These are phyloP conservation scores for Nomada fabriciana DNA, from an alignment of 2,888 invertebrate genomes.

Conservation along the genomic window DNA sequence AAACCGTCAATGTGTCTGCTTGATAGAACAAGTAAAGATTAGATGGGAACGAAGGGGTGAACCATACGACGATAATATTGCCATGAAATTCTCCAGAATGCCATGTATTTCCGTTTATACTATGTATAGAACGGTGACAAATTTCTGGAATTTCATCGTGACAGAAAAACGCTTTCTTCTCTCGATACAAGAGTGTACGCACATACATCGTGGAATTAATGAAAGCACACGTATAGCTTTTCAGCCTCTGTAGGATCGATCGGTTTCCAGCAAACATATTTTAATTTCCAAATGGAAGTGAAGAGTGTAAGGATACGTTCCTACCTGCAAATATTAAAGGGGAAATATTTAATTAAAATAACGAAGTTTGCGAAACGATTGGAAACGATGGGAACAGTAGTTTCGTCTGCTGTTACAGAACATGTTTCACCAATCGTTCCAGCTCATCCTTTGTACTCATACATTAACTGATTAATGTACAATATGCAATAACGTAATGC, in stretches of 20 bases:
- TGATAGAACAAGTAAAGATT: neutral
- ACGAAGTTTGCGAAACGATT: neutral
- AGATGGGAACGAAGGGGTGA: neutral
- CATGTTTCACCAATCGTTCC: constrained; percentile 10
- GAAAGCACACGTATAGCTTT: too few relatives aligned
- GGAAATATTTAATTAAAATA: constrained; percentile 14
- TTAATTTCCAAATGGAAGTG: constrained; percentile 7
- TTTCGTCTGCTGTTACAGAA: constrained; percentile 5
- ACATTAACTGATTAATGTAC: too few relatives aligned
- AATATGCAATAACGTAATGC: too few relatives aligned
- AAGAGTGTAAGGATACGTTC: neutral
- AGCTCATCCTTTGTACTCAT: constrained; percentile 2
- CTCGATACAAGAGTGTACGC: neutral
- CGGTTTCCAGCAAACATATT: neutral
- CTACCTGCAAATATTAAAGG: neutral
- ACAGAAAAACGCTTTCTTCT: neutral
- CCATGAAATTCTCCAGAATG: neutral
- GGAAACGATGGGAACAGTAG: neutral
- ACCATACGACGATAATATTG: neutral
- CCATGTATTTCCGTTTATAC: too few relatives aligned
- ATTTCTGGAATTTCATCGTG: neutral
- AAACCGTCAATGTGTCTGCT: neutral
- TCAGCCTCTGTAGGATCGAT: neutral
- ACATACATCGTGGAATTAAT: too few relatives aligned
- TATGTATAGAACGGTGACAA: neutral